phyloP scores from a whole-genome alignment of 2,888 invertebrate species.

The Drosophila nigritarsus region DNA sequence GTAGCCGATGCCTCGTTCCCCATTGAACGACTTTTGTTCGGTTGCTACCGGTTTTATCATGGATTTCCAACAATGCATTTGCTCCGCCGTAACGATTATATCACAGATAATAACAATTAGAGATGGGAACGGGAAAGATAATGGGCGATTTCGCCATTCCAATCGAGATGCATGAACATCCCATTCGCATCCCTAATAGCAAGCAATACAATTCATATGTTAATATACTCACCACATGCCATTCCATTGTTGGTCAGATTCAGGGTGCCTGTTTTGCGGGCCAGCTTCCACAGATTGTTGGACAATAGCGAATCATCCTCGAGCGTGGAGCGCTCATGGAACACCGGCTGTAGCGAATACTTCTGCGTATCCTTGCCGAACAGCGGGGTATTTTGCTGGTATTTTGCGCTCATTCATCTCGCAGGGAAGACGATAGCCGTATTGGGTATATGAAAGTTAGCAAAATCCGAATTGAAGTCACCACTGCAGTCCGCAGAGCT shows the following conservation, averaged over 20 bases:
- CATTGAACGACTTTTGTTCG: background rate
- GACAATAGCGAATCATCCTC: constrained; percentile 90
- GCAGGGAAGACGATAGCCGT: constrained; percentile 22
- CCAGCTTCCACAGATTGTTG: constrained; percentile 90
- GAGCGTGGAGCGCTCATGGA: constrained; percentile 87
- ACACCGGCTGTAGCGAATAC: constrained; percentile 86
- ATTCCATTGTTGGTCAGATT: constrained; percentile 92
- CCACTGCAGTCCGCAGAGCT: constrained; percentile 14
- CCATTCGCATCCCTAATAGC: background rate
- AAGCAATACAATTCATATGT: background rate
- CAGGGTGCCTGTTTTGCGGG: constrained; percentile 92
- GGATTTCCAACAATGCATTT: constrained; percentile 54
- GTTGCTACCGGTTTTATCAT: constrained; percentile 9
- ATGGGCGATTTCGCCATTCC: background rate
- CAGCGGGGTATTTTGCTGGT: constrained; percentile 61
- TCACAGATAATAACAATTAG: constrained; percentile 1
- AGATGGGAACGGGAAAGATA: constrained; percentile 3
- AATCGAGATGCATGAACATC: background rate
- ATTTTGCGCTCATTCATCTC: constrained; percentile 44
- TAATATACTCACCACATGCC: constrained; percentile 87
- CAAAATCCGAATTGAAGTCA: constrained; percentile 20
- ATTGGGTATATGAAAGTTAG: constrained; percentile 29
- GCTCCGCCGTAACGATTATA: constrained; percentile 47
- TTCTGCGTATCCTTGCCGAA: constrained; percentile 51
- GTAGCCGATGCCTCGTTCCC: constrained; percentile 1